Base-by-base conservation (phyloP, 2,888 invertebrate species). In the Protodeltote pygarga region DNA sequence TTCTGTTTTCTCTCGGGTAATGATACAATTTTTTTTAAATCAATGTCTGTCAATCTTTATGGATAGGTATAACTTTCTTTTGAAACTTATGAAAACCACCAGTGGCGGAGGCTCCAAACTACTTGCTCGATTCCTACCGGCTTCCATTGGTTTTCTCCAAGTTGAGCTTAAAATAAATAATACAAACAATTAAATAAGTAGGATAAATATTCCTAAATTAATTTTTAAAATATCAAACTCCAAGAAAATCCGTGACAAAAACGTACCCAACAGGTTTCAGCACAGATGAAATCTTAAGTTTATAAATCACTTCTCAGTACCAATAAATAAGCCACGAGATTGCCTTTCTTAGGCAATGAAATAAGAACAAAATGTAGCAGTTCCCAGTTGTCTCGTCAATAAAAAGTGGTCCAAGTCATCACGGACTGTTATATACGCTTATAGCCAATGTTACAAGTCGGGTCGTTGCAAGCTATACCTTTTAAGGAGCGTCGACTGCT, bases 1-100 rank as follows among this genome's bases (percentile, higher is more conserved):
- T 97, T 97, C 88, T 93, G 96, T 73, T 96, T 96, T 78, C 95
- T 96, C 64, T 95, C 95, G 76, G 96, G 96, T 96, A 87, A 93
- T 88, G 72, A 34, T 34, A 45, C 34, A 31, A 28, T 35, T 10
- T 24, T 17, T 19, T 27, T 28, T 23, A n/a, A 29, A n/a, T 8
- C 21, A 9, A 21, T 21, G 21, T n/a, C n/a, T n/a, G n/a, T n/a
- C n/a, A n/a, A n/a, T n/a, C n/a, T n/a, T n/a, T n/a, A n/a, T n/a
- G n/a, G n/a, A n/a, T n/a, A n/a, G n/a, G n/a, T n/a, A n/a, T n/a
- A n/a, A n/a, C n/a, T n/a, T n/a, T n/a, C n/a, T n/a, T n/a, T n/a
- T n/a, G n/a, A n/a, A n/a, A n/a, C n/a, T n/a, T n/a, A n/a, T n/a
- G n/a, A n/a, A n/a, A n/a, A n/a, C n/a, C n/a, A n/a, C n/a, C n/a